These are phyloP conservation scores for Spinus pinus DNA, from an alignment of 2,797 vertebrate genomes.

Conservation along the genomic window DNA sequence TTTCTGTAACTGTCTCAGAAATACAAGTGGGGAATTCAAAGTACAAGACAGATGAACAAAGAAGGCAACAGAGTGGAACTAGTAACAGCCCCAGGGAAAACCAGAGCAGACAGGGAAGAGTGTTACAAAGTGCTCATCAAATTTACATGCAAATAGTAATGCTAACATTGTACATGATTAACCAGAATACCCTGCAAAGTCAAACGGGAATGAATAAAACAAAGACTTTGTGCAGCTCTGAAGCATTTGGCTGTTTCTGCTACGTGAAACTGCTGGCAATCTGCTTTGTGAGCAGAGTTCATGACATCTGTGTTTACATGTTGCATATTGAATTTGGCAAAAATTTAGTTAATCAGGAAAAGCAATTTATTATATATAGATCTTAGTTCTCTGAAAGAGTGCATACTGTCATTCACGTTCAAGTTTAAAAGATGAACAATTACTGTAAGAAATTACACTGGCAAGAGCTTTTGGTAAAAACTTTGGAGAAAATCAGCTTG, in stretches of 20 bases:
- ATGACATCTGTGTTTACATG: neutral
- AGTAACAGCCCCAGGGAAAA: slow-evolving; percentile 13
- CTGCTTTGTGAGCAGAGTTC: neutral
- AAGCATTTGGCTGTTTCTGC: neutral
- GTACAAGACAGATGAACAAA: slow-evolving; percentile 40
- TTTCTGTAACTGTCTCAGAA: slow-evolving; percentile 23
- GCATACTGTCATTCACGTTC: neutral
- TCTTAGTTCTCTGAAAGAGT: neutral
- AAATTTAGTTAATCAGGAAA: neutral
- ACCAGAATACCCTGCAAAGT: neutral
- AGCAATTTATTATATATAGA: neutral
- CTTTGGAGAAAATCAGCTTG: neutral
- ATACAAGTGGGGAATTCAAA: slow-evolving; percentile 18
- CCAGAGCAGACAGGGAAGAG: slow-evolving; percentile 3
- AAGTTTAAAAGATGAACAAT: neutral
- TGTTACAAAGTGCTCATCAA: slow-evolving; percentile 19
- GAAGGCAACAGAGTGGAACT: slow-evolving; percentile 40
- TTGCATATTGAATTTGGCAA: neutral
- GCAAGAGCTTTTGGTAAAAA: neutral
- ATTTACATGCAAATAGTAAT: slow-evolving; percentile 38
- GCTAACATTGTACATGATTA: neutral
- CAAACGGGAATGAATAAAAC: neutral
- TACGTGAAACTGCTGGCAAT: neutral
- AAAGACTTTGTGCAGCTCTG: neutral
- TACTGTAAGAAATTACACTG: neutral